These are phyloP conservation scores for Acrobeloides nanus DNA, from an alignment of 2,888 invertebrate genomes.

Conservation along the genomic window DNA sequence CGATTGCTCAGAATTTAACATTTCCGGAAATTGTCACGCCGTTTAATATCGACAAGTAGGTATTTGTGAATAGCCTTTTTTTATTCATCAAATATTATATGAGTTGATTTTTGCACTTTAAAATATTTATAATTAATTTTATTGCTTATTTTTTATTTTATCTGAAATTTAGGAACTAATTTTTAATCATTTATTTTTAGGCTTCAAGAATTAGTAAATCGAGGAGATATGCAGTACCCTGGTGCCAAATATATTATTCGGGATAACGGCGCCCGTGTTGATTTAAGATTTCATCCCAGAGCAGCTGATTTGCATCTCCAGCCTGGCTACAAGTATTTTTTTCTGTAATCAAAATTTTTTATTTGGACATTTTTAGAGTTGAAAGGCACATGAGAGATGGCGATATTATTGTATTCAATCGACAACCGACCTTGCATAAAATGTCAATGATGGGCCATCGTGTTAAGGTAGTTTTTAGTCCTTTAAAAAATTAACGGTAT, in stretches of 20 bases:
- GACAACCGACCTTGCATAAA: conserved; percentile 98
- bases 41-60: conserved; percentile 87
- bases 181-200: conserved; percentile 49
- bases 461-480: conserved; percentile 57
- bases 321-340: conserved; percentile 51
- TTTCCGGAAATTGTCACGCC: conserved; percentile 99
- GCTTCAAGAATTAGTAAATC: conserved; percentile 82
- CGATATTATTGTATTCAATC: conserved; percentile 95
- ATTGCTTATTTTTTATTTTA: background rate
- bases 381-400: conserved; percentile 95
- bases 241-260: conserved; percentile 98
- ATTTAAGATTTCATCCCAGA: conserved; percentile 94
- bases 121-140: background rate
- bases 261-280: conserved; percentile 96
- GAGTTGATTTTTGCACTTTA: background rate
- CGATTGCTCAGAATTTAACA: conserved; percentile 96
- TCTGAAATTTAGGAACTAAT: background rate
- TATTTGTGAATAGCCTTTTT: conserved; percentile 13
- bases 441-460: conserved; percentile 99
- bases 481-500: too few relatives aligned
- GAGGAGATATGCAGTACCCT: conserved; percentile 96
- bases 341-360: conserved; percentile 18
- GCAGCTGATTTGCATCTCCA: conserved; percentile 90
- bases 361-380: conserved; percentile 63
- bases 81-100: background rate